A percentile compares a stretch with the other conserved stretches of the same genome.
Evolutionary conservation across 2,888 invertebrate species (phyloP).

Genomic region (Cerceris rybyensis): DNA sequence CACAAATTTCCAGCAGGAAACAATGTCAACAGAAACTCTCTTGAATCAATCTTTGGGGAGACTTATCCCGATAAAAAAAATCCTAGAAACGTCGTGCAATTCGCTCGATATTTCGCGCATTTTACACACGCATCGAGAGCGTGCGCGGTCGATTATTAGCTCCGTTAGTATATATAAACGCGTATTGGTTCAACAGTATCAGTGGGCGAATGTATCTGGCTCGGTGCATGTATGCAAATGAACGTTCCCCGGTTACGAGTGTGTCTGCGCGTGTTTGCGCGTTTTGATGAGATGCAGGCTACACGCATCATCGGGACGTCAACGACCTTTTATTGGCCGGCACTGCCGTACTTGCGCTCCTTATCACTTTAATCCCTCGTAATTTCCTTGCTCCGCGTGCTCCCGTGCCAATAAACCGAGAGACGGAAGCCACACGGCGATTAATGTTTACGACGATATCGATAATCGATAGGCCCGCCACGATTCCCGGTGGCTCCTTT

Average conservation of each 20-base stretch:
- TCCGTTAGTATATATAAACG: not conserved
- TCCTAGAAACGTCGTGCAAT: not conserved
- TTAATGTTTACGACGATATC: conserved; percentile 31
- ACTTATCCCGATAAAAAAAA: not conserved
- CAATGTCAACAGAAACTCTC: no score
- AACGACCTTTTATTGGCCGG: conserved; percentile 71
- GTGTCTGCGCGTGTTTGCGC: conserved; percentile 29
- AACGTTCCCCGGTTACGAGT: conserved; percentile 6
- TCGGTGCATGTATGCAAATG: conserved; percentile 7
- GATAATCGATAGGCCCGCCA: conserved; percentile 22
- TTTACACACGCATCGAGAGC: not conserved
- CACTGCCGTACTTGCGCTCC: conserved; percentile 59
- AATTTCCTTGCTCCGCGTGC: conserved; percentile 61
- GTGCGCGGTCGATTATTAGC: not conserved
- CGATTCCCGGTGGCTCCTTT: conserved; percentile 17
- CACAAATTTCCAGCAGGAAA: no score
- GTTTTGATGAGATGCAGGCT: conserved; percentile 47
- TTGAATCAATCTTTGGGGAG: no score
- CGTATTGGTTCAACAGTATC: not conserved
- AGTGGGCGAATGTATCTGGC: not conserved
- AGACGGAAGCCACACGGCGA: conserved; percentile 15
- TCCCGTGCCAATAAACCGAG: conserved; percentile 1
- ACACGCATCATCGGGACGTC: conserved; percentile 65
- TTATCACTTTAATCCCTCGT: conserved; percentile 73
- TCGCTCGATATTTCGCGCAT: not conserved